Percentiles rank a stretch among this genome's conserved stretches.
Conservation (phyloP, 2,888 invertebrate species). For the Iphiclides podalirius region DNA sequence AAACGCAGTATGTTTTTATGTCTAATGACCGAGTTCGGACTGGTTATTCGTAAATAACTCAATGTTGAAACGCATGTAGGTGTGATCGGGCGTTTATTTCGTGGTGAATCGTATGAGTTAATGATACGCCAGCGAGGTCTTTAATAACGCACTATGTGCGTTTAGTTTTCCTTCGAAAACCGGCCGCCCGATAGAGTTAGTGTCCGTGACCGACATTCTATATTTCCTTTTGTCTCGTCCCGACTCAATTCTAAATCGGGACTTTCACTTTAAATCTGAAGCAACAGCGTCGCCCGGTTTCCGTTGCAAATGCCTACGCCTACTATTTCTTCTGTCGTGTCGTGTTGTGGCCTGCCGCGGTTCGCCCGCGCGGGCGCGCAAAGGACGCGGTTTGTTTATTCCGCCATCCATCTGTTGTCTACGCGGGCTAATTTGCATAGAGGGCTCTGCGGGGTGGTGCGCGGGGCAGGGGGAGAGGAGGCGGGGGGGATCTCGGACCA, state of each 20-base stretch:
- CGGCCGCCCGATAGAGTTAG: conserved; percentile 41
- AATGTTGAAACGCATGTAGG: conserved; percentile 2
- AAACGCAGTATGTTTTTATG: neutral
- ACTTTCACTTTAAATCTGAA: neutral
- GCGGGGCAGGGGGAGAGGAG: conserved; percentile 35
- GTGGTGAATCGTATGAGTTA: conserved; percentile 10
- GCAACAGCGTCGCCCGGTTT: neutral
- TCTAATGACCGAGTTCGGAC: neutral
- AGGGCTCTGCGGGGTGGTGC: conserved; percentile 48
- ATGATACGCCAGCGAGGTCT: conserved; percentile 1
- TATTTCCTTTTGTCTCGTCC: conserved; percentile 9
- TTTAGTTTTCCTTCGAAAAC: conserved; percentile 45
- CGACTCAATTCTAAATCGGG: neutral
- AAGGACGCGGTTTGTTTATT: conserved; percentile 75
- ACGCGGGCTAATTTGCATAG: conserved; percentile 79
- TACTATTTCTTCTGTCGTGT: neutral
- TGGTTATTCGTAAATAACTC: conserved; percentile 22
- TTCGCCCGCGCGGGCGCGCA: conserved; percentile 45
- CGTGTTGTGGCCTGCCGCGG: conserved; percentile 23
- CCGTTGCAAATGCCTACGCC: neutral
- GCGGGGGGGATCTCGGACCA: conserved; percentile 66
- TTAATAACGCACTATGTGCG: conserved; percentile 30
- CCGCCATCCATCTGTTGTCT: conserved; percentile 80
- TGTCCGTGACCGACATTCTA: conserved; percentile 45
- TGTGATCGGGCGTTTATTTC: conserved; percentile 17